phyloP scores from a whole-genome alignment of 1,140 invertebrate species.

The Physella acuta region DNA sequence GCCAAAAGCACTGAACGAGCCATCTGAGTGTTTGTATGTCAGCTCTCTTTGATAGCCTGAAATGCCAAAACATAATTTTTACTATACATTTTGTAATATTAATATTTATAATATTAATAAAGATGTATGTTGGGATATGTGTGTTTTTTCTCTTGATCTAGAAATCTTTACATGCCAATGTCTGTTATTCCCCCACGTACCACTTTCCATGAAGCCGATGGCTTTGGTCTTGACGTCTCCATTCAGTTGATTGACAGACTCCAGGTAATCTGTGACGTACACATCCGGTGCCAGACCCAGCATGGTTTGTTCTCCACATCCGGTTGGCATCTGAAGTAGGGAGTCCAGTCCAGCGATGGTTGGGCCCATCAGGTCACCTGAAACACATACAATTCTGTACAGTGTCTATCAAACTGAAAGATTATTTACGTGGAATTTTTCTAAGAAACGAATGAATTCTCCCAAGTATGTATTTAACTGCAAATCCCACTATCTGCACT shows the following conservation, averaged over 20 bases:
- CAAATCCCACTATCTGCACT: no score
- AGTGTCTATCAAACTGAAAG: no score
- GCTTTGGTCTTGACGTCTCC: slow-evolving; percentile 73
- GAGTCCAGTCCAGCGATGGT: slow-evolving; percentile 59
- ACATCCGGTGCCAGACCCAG: slow-evolving; percentile 88
- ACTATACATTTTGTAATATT: background rate
- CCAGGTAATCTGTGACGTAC: slow-evolving; percentile 80
- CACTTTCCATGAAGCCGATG: slow-evolving; percentile 74
- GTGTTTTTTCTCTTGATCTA: background rate
- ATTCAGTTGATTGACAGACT: slow-evolving; percentile 67
- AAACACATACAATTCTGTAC: no score
- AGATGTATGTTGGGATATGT: background rate
- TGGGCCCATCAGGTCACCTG: slow-evolving; percentile 57
- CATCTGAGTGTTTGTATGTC: slow-evolving; percentile 81
- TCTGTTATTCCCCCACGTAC: slow-evolving; percentile 59
- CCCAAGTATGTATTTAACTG: no score
- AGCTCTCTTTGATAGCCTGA: slow-evolving; percentile 87
- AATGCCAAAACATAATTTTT: no score
- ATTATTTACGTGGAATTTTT: no score
- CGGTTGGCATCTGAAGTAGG: slow-evolving; percentile 81
- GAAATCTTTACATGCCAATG: no score
- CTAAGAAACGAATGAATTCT: no score
- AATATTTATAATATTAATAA: background rate
- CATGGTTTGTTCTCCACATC: slow-evolving; percentile 95
- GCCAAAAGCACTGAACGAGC: slow-evolving; percentile 94